Evolutionary conservation across 2,113 vertebrate species (phyloP), one percentile per base, ranked within the genome.

Genomic region (Strigops habroptila): DNA sequence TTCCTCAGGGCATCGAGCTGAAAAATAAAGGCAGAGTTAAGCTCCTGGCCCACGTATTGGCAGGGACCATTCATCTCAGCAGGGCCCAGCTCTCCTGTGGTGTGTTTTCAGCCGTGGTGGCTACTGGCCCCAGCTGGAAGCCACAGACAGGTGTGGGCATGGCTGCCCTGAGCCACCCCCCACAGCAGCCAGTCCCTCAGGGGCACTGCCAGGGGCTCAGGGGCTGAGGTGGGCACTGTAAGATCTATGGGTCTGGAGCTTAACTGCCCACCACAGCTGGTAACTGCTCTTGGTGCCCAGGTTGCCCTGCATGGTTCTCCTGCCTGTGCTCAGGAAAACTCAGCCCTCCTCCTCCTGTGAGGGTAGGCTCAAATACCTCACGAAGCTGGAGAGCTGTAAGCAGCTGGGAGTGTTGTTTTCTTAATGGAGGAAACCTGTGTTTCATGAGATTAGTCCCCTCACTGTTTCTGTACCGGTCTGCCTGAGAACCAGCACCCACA

Each of bases 391-490:
- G 19, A 70, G 33, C 0, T 1, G 27, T 25, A 39, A 44, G 90
- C 27, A 81, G 17, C 25, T 48, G 23, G 12, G 22, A 28, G 2
- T 11, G 3, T 1, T 62, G 24, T 23, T 18, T 27, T 1, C 39
- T 68, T 60, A 43, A 8, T 17, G 35, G 16, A 18, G 9, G 30
- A 75, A 51, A 60, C 30, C 7, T 10, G 33, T 8, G 2, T 49
- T 70, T 49, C 37, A 22, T 24, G 19, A 43, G 24, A 24, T 33
- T 37, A 49, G 23, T 27, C 18, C 17, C 30, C 15, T 76, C 28
- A 9, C 24, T 1, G 0, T 33, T 60, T 52, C 43, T 51, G 24
- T 46, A 10, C 28, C 0, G 1, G 6, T 13, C 33, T 30, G 60
- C 75, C 22, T 9, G 48, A 74, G 48, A 75, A 37, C 31, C 33